Conservation (phyloP, 2,888 invertebrate species). For the Protonemura montana region DNA sequence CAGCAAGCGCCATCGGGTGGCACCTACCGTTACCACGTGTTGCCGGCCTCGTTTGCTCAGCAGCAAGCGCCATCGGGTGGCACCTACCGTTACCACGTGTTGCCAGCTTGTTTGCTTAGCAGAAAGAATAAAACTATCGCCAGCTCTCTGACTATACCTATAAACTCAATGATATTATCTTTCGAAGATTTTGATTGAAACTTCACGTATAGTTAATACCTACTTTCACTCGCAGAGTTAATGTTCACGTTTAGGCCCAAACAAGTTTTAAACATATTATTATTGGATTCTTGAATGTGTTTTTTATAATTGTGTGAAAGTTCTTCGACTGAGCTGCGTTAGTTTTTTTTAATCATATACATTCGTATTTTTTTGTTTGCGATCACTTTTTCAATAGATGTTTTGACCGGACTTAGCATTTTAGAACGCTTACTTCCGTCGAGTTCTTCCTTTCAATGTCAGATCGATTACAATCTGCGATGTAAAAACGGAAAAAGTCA, state of each 20-base stretch:
- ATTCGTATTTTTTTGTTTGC: neutral
- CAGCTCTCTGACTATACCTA: too few relatives aligned
- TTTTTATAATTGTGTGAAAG: constrained; percentile 5
- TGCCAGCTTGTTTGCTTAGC: too few relatives aligned
- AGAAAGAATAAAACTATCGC: too few relatives aligned
- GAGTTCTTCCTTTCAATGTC: neutral
- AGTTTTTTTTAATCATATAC: constrained; percentile 8
- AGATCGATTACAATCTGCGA: neutral
- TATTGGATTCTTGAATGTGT: neutral
- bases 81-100: too few relatives aligned
- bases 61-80: too few relatives aligned
- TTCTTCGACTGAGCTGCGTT: neutral
- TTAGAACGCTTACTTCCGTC: neutral
- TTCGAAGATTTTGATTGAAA: neutral
- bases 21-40: too few relatives aligned
- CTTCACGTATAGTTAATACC: neutral
- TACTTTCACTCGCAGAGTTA: neutral
- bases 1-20: too few relatives aligned
- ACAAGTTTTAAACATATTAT: constrained; percentile 2
- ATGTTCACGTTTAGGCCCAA: neutral
- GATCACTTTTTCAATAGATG: neutral
- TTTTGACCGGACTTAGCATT: neutral
- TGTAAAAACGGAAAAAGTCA: too few relatives aligned
- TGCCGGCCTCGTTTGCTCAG: too few relatives aligned
- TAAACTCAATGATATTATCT: too few relatives aligned